Conservation (phyloP, 2,888 invertebrate species). For the Zelleria hepariella region DNA sequence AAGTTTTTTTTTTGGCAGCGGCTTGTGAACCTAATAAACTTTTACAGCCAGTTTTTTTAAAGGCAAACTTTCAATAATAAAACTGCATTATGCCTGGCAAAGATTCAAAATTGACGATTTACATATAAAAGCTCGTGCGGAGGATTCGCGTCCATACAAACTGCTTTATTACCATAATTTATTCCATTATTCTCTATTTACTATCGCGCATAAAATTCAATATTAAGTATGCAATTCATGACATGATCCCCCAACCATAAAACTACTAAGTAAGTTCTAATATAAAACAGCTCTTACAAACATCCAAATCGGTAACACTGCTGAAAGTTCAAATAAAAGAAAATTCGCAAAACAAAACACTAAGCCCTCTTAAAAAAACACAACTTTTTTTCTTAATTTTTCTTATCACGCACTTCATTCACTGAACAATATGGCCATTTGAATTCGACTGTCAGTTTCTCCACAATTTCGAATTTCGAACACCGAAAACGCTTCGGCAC, state of each 20-base stretch:
- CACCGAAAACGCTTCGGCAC: constrained; percentile 13
- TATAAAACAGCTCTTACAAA: neutral
- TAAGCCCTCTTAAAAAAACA: constrained; percentile 4
- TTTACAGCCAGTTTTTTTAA: neutral
- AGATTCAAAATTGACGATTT: constrained; percentile 15
- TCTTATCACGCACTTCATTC: neutral
- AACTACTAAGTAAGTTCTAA: neutral
- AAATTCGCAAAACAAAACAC: constrained; percentile 14
- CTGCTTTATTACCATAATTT: constrained; percentile 26
- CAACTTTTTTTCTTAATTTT: neutral
- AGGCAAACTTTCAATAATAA: neutral
- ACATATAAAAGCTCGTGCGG: constrained; percentile 21
- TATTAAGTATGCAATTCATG: neutral
- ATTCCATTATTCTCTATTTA: constrained; percentile 21
- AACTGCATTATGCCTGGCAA: neutral
- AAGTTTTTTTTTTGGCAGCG: neutral
- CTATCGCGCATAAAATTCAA: constrained; percentile 5
- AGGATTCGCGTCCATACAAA: constrained; percentile 13
- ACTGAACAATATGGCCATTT: constrained; percentile 7
- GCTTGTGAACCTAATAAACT: neutral
- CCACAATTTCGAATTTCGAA: constrained; percentile 3
- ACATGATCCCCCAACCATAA: no score
- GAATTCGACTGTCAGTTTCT: neutral
- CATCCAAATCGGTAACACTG: neutral
- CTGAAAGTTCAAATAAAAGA: neutral